A percentile compares a stretch with the other conserved stretches of the same genome.
phyloP scores from a whole-genome alignment of 2,797 vertebrate species.

The Erethizon dorsatum region DNA sequence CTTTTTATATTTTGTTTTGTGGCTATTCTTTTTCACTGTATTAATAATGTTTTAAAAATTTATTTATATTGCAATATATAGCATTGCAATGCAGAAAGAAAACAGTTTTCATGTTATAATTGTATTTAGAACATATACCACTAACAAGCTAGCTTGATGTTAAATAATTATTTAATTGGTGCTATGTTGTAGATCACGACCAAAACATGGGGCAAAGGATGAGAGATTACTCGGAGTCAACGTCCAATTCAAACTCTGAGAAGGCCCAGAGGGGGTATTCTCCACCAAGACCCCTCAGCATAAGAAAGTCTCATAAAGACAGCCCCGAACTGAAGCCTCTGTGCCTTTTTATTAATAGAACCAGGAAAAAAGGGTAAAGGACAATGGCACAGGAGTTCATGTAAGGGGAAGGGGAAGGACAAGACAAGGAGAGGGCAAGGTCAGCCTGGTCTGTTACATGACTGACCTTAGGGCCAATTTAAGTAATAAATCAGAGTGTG shows the following conservation, averaged over 20 bases:
- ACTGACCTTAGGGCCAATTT: neutral
- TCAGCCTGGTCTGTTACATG: neutral
- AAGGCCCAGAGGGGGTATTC: neutral
- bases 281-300: neutral
- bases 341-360: neutral
- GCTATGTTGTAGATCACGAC: neutral
- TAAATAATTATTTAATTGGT: neutral
- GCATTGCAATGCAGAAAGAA: neutral
- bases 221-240: neutral
- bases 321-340: neutral
- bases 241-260: neutral
- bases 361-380: neutral
- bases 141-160: neutral
- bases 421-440: neutral
- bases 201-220: neutral
- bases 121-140: neutral
- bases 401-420: neutral
- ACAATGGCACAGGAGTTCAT: neutral
- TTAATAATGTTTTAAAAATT: neutral
- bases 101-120: neutral
- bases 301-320: neutral
- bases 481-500: neutral
- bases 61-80: neutral
- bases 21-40: neutral
- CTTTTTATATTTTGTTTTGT: constrained; percentile 43